Conservation (phyloP, 2,888 invertebrate genomes). For the Caenorhabditis becei region DNA sequence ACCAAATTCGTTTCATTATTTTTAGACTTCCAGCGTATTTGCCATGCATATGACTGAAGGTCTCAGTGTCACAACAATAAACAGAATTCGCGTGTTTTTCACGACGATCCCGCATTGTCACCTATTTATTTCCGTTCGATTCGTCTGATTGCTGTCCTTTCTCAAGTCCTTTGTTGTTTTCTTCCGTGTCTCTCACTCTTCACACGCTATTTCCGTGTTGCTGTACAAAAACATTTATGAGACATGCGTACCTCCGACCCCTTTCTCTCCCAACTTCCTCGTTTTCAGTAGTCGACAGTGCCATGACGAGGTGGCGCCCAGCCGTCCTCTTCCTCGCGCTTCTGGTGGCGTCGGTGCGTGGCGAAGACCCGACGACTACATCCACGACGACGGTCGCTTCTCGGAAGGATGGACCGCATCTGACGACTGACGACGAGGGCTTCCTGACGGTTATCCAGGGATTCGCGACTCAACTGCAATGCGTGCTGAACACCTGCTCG, state of each 20-base stretch:
- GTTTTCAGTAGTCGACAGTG: constrained; percentile 27
- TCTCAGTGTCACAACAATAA: no score
- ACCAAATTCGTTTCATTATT: no score
- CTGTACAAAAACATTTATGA: constrained; percentile 17
- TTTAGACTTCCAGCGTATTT: no score
- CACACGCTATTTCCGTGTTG: constrained; percentile 13
- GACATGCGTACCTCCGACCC: constrained; percentile 12
- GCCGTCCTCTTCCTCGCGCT: constrained; percentile 47
- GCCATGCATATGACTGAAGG: no score
- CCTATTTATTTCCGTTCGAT: not conserved
- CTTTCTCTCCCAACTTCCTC: constrained; percentile 14
- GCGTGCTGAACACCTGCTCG: constrained; percentile 76
- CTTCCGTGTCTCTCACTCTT: constrained; percentile 9
- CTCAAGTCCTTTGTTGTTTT: constrained; percentile 19
- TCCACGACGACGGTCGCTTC: constrained; percentile 8
- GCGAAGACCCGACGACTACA: constrained; percentile 17
- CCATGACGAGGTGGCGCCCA: constrained; percentile 42
- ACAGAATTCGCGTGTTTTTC: no score
- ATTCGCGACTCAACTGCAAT: constrained; percentile 78
- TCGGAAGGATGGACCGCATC: constrained; percentile 50
- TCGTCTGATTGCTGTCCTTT: constrained; percentile 19
- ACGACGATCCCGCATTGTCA: no score
- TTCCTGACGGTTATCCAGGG: constrained; percentile 78
- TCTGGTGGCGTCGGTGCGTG: constrained; percentile 9
- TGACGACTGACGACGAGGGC: constrained; percentile 70